phyloP scores from a whole-genome alignment of 2,797 vertebrate genomes.

The Euphonia xanthogaster region DNA sequence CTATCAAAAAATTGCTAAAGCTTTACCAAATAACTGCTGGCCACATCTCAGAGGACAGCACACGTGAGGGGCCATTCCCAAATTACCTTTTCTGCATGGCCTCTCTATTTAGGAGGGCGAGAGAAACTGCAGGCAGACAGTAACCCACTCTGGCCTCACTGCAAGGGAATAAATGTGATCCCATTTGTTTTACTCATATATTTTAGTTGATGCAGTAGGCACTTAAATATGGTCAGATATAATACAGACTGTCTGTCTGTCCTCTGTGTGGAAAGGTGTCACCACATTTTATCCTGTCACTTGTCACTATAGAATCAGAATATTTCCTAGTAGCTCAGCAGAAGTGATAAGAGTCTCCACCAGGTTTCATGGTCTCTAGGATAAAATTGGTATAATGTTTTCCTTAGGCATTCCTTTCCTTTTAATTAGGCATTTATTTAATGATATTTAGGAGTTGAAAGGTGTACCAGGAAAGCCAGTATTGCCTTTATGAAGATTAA shows the following conservation, averaged over 20 bases:
- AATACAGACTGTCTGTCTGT: not conserved
- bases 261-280: not conserved
- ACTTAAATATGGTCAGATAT: not conserved
- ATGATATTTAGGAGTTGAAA: not conserved
- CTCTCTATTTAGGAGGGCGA: not conserved
- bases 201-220: not conserved
- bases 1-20: not conserved
- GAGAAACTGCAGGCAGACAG: not conserved
- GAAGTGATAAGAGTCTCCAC: not conserved
- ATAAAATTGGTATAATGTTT: not conserved
- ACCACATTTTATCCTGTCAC: not conserved
- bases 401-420: not conserved
- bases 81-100: rapidly evolving
- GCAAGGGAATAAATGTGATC: not conserved
- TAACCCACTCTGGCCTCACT: not conserved
- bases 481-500: not conserved
- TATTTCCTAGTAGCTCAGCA: not conserved
- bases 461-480: not conserved
- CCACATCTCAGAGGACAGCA: not conserved
- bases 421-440: not conserved
- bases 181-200: not conserved
- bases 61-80: not conserved
- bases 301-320: not conserved
- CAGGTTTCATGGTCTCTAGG: not conserved
- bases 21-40: not conserved